These are phyloP conservation scores for Oxyscelio sp. DNA, from an alignment of 2,888 invertebrate genomes.

Conservation along the genomic window DNA sequence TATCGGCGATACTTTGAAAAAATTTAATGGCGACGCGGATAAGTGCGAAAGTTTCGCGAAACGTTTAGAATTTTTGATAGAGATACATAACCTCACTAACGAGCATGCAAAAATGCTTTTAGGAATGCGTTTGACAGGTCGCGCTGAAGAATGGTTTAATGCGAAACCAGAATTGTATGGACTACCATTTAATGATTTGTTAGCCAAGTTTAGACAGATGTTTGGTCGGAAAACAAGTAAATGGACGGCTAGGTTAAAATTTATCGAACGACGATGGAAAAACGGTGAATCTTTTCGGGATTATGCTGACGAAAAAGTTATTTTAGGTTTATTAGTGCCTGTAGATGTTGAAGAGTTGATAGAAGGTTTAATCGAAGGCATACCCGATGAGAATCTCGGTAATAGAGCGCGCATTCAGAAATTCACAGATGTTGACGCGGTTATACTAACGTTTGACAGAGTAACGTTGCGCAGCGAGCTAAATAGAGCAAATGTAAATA, in stretches of 20 bases:
- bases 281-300: neutral
- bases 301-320: no score
- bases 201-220: neutral
- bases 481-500: neutral
- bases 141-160: conserved; percentile 1
- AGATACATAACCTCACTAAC: neutral
- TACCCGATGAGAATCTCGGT: neutral
- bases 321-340: no score
- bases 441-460: no score
- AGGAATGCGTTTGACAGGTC: conserved; percentile 7
- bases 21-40: neutral
- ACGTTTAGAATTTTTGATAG: conserved; percentile 1
- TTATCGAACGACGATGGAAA: neutral
- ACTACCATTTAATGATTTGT: neutral
- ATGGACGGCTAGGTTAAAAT: neutral
- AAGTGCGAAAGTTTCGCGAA: neutral
- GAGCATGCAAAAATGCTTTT: neutral
- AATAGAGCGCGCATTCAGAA: neutral
- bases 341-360: no score
- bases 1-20: conserved; percentile 1
- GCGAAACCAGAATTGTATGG: neutral
- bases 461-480: neutral
- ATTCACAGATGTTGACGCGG: neutral
- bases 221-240: conserved; percentile 1
- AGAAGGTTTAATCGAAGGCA: no score